Base-by-base conservation (phyloP, 2,797 vertebrate genomes). In the Heteromormyrus szaboi region DNA sequence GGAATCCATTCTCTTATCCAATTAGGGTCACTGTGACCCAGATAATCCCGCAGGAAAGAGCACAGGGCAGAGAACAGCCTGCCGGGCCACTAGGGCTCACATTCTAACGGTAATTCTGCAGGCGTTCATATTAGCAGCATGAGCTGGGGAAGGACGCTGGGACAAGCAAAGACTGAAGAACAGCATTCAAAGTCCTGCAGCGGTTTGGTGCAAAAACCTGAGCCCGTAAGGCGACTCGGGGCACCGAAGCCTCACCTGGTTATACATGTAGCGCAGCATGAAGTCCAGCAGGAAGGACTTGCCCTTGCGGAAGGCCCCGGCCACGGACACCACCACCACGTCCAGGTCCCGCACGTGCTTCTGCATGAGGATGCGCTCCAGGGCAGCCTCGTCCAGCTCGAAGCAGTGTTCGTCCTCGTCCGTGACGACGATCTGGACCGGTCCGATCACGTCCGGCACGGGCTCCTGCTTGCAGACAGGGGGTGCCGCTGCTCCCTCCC, bases 251-350 rank as follows among this genome's bases (percentile, higher is more conserved):
- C 93, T 93, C 87, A 96, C 96, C 95, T 94, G 93, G 83, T 44
- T 91, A 90, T 95, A 97, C 98, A 99, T 99, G 94, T 97, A 99
- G 92, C 96, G 94, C 17, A 99, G 97, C 98, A 99, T 99, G 94
- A 99, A 99, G 94, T 99, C 99, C 95, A 99, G 95, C 62, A 99
- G 96, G 94, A 99, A 99, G 84, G 98, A 99, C 95, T 99, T 99
- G 91, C 98, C 99, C 95, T 99, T 99, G 89, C 98, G 97, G 93
- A 99, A 99, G 88, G 99, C 98, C 87, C 99, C 99, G 4, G 98
- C 99, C 91, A 99, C 99, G 76, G 99, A 99, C 46, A 99, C 97
- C 12, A 99, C 98, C 87, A 99, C 99, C 90, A 99, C 97, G 4
- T 98, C 97, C 91, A 99, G 95, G 94, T 99, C 98, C 92, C 97